These are phyloP conservation scores for Forbesichthys agassizii DNA, from an alignment of 2,113 vertebrate genomes.

Conservation along the genomic window DNA sequence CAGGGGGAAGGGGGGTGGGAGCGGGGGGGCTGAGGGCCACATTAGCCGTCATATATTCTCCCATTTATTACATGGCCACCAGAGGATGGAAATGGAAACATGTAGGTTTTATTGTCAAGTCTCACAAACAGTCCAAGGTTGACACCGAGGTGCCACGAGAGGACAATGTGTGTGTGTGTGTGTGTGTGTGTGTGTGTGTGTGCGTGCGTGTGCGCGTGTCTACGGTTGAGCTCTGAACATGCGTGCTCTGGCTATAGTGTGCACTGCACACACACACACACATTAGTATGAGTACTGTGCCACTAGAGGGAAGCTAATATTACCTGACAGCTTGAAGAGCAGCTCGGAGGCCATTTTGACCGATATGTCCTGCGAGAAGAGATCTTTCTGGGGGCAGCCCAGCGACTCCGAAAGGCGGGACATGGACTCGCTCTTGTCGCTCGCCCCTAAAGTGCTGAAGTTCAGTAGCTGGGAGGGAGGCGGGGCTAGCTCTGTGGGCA, in stretches of 20 bases:
- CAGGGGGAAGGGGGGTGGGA: slow-evolving; percentile 47
- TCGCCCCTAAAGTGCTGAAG: slow-evolving; percentile 92
- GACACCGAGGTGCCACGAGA: slow-evolving; percentile 13
- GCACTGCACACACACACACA: not conserved
- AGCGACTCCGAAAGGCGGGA: slow-evolving; percentile 85
- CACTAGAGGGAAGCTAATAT: slow-evolving; percentile 19
- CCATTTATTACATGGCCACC: slow-evolving; percentile 45
- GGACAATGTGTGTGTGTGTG: not conserved
- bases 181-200: slow-evolving; percentile 2
- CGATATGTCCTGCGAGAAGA: slow-evolving; percentile 98
- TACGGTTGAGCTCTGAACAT: not conserved
- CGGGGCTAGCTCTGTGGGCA: slow-evolving; percentile 71
- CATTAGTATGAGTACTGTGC: not conserved
- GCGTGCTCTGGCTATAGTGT: slow-evolving; percentile 4
- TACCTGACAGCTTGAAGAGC: slow-evolving; percentile 97
- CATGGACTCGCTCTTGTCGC: slow-evolving; percentile 85
- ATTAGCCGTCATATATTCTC: slow-evolving; percentile 46
- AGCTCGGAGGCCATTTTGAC: slow-evolving; percentile 99
- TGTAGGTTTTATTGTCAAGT: slow-evolving; percentile 54
- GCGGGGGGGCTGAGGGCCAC: slow-evolving; percentile 31
- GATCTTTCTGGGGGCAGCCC: slow-evolving; percentile 87
- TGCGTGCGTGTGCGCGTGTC: slow-evolving; percentile 2
- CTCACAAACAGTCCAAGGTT: slow-evolving; percentile 50
- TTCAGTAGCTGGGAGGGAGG: slow-evolving; percentile 82
- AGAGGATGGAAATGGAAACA: slow-evolving; percentile 57